These are phyloP conservation scores for Caenorhabditis virilis DNA, from an alignment of 2,888 invertebrate genomes.

Conservation along the genomic window DNA sequence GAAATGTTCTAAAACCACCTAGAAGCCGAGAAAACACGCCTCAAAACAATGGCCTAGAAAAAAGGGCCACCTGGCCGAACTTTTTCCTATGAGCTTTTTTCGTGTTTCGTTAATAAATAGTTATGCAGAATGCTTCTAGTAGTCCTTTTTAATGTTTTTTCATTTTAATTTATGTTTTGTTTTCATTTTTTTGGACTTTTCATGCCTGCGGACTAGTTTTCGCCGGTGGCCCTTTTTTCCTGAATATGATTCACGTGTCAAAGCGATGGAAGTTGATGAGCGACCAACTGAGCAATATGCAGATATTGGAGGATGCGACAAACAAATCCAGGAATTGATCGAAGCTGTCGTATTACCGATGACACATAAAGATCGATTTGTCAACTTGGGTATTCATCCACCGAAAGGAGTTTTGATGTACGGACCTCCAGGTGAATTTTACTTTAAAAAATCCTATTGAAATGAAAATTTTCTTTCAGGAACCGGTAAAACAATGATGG, in stretches of 20 bases:
- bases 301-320: constrained; percentile 97
- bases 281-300: constrained; percentile 98
- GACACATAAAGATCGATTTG: constrained; percentile 96
- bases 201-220: too few species aligned
- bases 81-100: too few species aligned
- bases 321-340: constrained; percentile 91
- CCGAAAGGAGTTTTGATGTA: constrained; percentile 79
- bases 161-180: too few species aligned
- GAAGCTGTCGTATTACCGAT: constrained; percentile 98
- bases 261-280: constrained; percentile 83
- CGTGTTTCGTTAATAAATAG: too few species aligned
- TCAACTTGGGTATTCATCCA: constrained; percentile 93
- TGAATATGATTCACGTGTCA: constrained; percentile 69
- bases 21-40: too few species aligned
- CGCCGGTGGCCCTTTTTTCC: too few species aligned
- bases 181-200: too few species aligned
- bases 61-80: too few species aligned
- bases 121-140: too few species aligned
- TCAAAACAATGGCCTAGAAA: too few species aligned
- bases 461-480: constrained; percentile 58
- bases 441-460: neutral
- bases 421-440: constrained; percentile 66
- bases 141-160: too few species aligned
- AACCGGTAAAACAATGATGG: constrained; percentile 90
- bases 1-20: too few species aligned